Base-by-base conservation (phyloP, 1,140 invertebrate genomes). In the Neodiprion virginianus region DNA sequence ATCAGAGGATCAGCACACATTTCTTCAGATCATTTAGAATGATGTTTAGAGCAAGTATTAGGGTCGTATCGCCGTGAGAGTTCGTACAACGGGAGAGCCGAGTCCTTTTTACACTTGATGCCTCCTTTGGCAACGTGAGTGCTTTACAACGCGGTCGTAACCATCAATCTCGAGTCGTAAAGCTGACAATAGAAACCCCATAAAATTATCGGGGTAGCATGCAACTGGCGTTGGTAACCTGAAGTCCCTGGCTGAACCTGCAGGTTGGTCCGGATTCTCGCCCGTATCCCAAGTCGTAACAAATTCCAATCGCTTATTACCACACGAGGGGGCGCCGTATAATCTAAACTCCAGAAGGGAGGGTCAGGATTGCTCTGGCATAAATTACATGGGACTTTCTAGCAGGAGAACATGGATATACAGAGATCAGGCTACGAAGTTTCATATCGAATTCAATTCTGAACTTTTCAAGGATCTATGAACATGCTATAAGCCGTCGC, bases 251-350 rank as follows among this genome's bases (percentile, higher is more conserved):
- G 53, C n/a, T 61, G 53, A 17, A 61, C 53, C 28, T 40, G 2
- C 28, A 40, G 28, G 28, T 40, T 40, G 28, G 28, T 40, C 28
- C 28, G 28, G 5, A 40, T 40, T 40, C 53, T 17, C 53, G 53
- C 0, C 53, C 11, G 53, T 61, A 61, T 61, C 53, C 53, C 11
- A 61, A 61, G 53, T 61, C 53, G 53, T 61, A 61, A 61, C 53
- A 61, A 61, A 61, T 61, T 61, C 53, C 53, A 61, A 61, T 61
- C 53, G 53, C 53, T 61, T 61, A 61, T 61, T 61, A 61, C 53
- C 5, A 61, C 53, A 61, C 53, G 53, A 61, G 11, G 53, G 53
- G 53, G 53, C 4, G 53, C 53, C 53, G 53, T 61, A 17, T 17
- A 61, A 61, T 61, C 53, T 61, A 61, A 61, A 61, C 53, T 61